phyloP scores from a whole-genome alignment of 2,113 vertebrate genomes.

The Apteryx owenii region DNA sequence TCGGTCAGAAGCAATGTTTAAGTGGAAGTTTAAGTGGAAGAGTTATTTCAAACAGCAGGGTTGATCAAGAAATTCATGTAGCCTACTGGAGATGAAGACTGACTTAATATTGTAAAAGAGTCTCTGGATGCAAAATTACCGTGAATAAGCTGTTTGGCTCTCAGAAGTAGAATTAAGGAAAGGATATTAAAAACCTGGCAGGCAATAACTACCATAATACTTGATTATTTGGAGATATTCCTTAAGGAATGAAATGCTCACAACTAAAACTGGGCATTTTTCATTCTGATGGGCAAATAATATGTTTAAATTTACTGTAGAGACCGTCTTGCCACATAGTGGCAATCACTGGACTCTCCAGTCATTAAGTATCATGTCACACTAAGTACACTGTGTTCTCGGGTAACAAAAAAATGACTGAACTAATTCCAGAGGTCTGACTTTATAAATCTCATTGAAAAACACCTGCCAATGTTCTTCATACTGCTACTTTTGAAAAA shows the following conservation, averaged over 20 bases:
- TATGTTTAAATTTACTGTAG: neutral
- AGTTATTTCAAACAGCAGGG: neutral
- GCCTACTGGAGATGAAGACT: neutral
- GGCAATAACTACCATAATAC: neutral
- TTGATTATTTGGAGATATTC: constrained; percentile 23
- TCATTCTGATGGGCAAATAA: neutral
- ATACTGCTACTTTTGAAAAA: neutral
- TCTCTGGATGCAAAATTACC: neutral
- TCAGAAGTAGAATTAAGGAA: constrained; percentile 34
- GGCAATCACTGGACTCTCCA: neutral
- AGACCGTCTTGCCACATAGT: neutral
- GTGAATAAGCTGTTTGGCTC: neutral
- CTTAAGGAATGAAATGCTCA: constrained; percentile 2
- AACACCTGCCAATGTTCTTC: neutral
- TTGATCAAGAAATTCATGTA: neutral
- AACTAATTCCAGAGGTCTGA: neutral
- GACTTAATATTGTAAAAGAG: neutral
- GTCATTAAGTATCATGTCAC: neutral
- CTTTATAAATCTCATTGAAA: neutral
- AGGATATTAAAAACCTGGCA: constrained; percentile 1
- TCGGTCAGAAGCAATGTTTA: neutral
- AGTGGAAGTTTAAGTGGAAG: neutral
- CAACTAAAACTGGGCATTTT: neutral
- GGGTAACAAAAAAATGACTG: neutral
- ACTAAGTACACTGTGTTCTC: neutral